Base-by-base conservation (phyloP, 1,140 invertebrate species). In the Sogatella furcifera region DNA sequence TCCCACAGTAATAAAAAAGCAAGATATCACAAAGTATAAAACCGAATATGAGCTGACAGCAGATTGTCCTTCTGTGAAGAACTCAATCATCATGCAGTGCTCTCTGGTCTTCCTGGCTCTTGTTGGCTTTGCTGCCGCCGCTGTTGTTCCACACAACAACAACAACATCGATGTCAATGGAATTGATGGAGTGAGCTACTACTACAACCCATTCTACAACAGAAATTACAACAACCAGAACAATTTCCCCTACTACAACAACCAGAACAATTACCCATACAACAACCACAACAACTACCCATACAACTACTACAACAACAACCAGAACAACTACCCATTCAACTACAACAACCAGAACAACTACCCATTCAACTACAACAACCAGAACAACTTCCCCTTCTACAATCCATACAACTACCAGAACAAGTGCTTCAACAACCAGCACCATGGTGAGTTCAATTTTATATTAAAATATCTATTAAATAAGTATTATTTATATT, bases 281-380 rank as follows among this genome's bases (percentile, higher is more conserved):
- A 22, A 42, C 17, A 31, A 42, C 43, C n/a, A n/a, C n/a, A n/a
- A n/a, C n/a, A n/a, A 44, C 42, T 31, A 44, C 21, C 24, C 21
- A 21, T 31, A 52, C 44, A 53, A 52, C 44, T 31, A 44, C 21
- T 15, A 44, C 44, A 6, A 44, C 3, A 53, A 44, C 44, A 11
- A 44, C 21, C 28, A 59, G 5, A 53, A 44, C 21, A 11, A 44
- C 44, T 31, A 44, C 42, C 17, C 21, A 21, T 31, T 21, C 57
- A 28, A n/a, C n/a, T 31, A 44, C 44, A 53, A 24, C 57, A 53
- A 44, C 44, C 24, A 52, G 43, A 53, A 44, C 43, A 28, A 44
- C 57, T 21, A 44, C 44, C 17, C 14, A 2, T 31, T 24, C 44
- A 11, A 44, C 57, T 31, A 52, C 57, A 53, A 28, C 54, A 13